These are phyloP conservation scores for Chalcis sispes DNA, from an alignment of 2,888 invertebrate genomes.

Conservation along the genomic window DNA sequence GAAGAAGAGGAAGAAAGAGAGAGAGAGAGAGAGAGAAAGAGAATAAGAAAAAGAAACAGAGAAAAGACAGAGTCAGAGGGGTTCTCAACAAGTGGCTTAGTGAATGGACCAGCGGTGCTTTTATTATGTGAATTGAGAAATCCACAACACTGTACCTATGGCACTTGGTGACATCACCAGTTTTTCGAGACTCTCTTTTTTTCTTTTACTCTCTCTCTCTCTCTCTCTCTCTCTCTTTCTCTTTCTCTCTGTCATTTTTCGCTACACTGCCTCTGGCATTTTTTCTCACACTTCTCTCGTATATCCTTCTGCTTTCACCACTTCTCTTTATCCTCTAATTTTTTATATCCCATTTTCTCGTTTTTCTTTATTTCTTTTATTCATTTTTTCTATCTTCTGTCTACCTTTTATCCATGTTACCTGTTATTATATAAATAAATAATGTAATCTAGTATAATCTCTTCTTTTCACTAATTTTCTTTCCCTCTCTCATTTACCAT, in stretches of 20 bases:
- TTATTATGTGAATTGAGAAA: slow-evolving; percentile 36
- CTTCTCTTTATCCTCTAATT: background rate
- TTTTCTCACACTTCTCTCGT: background rate
- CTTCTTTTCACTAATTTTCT: background rate
- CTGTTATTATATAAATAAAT: background rate
- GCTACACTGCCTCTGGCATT: background rate
- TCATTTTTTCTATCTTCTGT: too few species aligned
- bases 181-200: slow-evolving; percentile 1
- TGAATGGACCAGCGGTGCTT: slow-evolving; percentile 34
- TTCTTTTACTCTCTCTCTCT: background rate
- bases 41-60: background rate
- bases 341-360: background rate
- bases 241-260: background rate
- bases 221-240: background rate
- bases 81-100: slow-evolving; percentile 29
- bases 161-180: slow-evolving; percentile 37
- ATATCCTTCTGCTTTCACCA: background rate
- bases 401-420: background rate
- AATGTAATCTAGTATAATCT: background rate
- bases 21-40: background rate
- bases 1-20: background rate
- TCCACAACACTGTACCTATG: slow-evolving; percentile 35
- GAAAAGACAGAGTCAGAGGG: background rate
- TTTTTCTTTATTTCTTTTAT: background rate
- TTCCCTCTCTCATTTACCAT: background rate